These are phyloP conservation scores for Netelia melanura DNA, from an alignment of 2,888 invertebrate species.

Conservation along the genomic window DNA sequence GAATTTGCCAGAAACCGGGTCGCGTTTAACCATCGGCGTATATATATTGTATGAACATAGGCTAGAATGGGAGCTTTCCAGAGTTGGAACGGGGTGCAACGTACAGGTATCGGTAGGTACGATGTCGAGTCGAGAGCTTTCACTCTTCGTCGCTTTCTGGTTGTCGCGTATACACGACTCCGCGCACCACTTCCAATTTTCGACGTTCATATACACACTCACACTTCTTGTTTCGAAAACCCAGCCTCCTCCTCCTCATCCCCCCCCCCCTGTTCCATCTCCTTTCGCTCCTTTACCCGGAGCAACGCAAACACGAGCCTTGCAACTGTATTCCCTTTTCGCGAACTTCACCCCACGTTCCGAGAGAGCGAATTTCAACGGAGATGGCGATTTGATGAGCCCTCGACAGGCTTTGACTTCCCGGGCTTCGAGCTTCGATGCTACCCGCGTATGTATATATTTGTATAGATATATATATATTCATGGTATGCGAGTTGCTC, in stretches of 20 bases:
- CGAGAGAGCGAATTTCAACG: conserved; percentile 63
- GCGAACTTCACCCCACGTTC: conserved; percentile 56
- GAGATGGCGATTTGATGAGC: conserved; percentile 68
- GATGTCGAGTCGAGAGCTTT: neutral
- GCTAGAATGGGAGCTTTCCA: neutral
- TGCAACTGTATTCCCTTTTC: conserved; percentile 20
- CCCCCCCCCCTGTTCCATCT: neutral
- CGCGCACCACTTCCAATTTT: conserved; percentile 47
- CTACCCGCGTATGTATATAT: neutral
- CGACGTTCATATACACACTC: conserved; percentile 28
- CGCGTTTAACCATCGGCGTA: conserved; percentile 66
- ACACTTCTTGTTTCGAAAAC: neutral
- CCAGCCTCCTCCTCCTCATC: neutral
- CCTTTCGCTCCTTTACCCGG: neutral
- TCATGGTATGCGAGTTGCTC: conserved; percentile 5
- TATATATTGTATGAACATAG: neutral
- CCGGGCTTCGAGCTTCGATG: conserved; percentile 23
- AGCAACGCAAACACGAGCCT: neutral
- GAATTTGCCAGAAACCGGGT: conserved; percentile 68
- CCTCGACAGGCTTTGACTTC: conserved; percentile 49
- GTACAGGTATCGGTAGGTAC: neutral
- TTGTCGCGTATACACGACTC: neutral
- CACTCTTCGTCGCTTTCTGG: neutral
- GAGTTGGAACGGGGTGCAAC: neutral
- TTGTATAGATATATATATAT: neutral